These are phyloP conservation scores for Pelagia noctiluca DNA, from an alignment of 30 jellyfish, hydroid and myxozoan species.

Conservation along the genomic window DNA sequence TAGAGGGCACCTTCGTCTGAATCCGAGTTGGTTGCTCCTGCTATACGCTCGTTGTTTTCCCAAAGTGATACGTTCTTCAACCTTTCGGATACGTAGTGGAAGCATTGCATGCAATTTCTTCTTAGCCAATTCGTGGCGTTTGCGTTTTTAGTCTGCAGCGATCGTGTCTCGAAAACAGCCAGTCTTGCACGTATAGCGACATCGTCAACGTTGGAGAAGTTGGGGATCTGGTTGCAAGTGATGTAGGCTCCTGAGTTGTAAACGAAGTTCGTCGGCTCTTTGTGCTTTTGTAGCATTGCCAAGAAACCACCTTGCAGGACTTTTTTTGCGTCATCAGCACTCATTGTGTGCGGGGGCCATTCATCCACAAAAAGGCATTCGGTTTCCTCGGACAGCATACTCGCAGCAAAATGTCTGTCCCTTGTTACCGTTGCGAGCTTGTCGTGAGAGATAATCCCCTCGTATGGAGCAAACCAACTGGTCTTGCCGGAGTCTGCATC, in stretches of 20 bases:
- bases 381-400: slow-evolving; percentile 11
- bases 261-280: neutral
- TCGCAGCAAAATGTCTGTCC: slow-evolving; percentile 32
- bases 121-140: neutral
- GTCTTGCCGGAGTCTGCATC: neutral
- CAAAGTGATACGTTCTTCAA: neutral
- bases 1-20: slow-evolving; percentile 14
- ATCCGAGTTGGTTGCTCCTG: neutral
- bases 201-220: slow-evolving; percentile 12
- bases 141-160: neutral
- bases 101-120: neutral
- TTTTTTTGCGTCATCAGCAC: slow-evolving; percentile 11
- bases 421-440: slow-evolving; percentile 24
- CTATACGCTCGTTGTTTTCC: neutral
- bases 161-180: slow-evolving; percentile 1
- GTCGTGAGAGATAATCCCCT: slow-evolving; percentile 28
- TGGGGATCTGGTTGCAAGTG: slow-evolving; percentile 31
- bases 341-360: slow-evolving; percentile 23
- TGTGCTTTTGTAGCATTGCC: slow-evolving; percentile 39
- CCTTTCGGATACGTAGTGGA: neutral
- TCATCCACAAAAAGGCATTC: slow-evolving; percentile 6
- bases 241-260: slow-evolving; percentile 53
- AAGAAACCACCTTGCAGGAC: slow-evolving; percentile 37
- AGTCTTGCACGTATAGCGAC: slow-evolving; percentile 9
- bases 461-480: no score